A percentile compares a stretch with the other conserved stretches of the same genome.
Evolutionary conservation across 2,113 vertebrate species (phyloP).

Genomic region (Catharus bicknelli): DNA sequence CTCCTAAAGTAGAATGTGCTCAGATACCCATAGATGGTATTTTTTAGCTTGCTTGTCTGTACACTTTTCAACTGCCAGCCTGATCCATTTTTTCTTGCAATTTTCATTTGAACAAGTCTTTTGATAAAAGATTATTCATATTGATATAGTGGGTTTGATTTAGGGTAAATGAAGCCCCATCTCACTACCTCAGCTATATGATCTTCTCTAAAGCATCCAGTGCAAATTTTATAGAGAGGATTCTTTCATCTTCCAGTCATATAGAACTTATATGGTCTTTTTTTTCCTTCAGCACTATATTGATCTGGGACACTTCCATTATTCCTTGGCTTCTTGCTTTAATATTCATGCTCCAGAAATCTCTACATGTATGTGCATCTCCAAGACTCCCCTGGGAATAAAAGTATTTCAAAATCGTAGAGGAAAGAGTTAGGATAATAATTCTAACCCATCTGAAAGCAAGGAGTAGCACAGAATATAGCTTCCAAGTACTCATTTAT

Average conservation of each 20-base stretch:
- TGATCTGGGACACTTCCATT: not conserved
- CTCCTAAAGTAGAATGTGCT: not conserved
- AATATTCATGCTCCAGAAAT: not conserved
- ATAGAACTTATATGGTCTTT: not conserved
- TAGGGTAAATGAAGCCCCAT: not conserved
- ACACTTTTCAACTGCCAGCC: not conserved
- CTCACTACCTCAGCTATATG: not conserved
- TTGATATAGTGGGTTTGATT: not conserved
- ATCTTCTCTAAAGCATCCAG: not conserved
- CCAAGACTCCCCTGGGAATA: not conserved
- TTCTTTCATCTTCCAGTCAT: not conserved
- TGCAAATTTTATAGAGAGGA: not conserved
- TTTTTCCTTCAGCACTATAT: not conserved
- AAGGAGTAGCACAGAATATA: not conserved
- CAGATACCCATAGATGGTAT: not conserved
- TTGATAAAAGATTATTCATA: not conserved
- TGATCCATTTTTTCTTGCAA: not conserved
- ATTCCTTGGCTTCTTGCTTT: not conserved
- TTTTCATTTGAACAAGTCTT: not conserved
- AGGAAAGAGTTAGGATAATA: not conserved
- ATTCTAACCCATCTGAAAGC: not conserved
- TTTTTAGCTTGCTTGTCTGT: not conserved
- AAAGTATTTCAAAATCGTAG: not conserved
- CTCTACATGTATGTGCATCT: not conserved
- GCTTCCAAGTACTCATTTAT: not conserved